Base-by-base conservation (phyloP, 1,140 invertebrate species). In the Panulirus ornatus region DNA sequence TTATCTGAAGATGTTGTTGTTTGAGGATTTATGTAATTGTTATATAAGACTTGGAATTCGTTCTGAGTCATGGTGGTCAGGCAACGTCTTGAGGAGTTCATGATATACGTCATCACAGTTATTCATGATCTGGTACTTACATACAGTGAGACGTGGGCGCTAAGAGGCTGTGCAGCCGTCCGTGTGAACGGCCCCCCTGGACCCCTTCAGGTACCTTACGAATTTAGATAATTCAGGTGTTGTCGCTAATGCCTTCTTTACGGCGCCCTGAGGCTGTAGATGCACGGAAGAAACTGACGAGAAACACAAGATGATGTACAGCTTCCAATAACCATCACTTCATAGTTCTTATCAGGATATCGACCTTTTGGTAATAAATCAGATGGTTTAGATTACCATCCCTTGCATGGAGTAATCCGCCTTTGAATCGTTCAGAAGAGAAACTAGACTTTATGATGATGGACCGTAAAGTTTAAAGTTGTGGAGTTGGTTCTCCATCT, bases 201-300 rank as follows among this genome's bases (percentile, higher is more conserved):
- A 5, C 27, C 58, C 6, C 30, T 0, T 66, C 30, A 66, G 30
- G 58, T n/a, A n/a, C 27, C 27, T 66, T 16, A 66, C 58, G 30
- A 66, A 66, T 66, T 66, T 27, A 30, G 58, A 66, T 22, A 27
- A 66, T 66, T 66, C 30, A 66, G 58, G 27, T 66, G 58, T 66
- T 30, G 58, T 66, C 58, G 58, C 58, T 66, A 30, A 66, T 66
- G 58, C 3, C 58, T 9, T n/a, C n/a, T 66, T 66, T 66, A 66
- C 58, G 8, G 58, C 58, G n/a, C 58, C 58, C 58, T 30, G n/a
- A 5, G 27, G 58, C 27, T 5, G 0, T 22, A 66, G 58, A 8
- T 27, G 6, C 58, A 66, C n/a, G 2, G 51, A 22, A 58, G n/a
- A 22, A 2, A 6, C n/a, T 6, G 5, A 8, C 58, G n/a, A 30